Base-by-base conservation (phyloP, 2,888 invertebrate species). In the Dilophus febrilis region DNA sequence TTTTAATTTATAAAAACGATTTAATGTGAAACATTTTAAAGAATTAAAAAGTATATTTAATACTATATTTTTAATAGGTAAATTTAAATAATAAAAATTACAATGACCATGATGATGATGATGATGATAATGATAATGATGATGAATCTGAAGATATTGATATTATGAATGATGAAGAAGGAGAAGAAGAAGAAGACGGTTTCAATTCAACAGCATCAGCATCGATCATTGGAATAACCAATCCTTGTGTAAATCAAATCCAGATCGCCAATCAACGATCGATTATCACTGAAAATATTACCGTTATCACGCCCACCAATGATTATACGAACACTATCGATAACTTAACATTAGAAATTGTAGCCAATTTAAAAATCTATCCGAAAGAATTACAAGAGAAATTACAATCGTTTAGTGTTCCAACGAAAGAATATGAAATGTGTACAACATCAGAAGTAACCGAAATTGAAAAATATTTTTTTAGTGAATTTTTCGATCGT, bases 401-500 rank as follows among this genome's bases (percentile, higher is more conserved):
- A 14, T 45, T 58, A 17, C 48, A 51, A 35, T 53, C 50, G 34
- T 52, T 65, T 39, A 64, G 67, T n/a, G 50, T 59, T 29, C 73
- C 74, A 4, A 51, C 47, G 11, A 47, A 52, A 42, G 71, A 71
- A 53, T 45, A 57, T 22, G 35, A 48, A 12, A 47, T 26, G 45
- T 54, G 28, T n/a, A n/a, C n/a, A n/a, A n/a, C n/a, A n/a, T n/a
- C 51, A 58, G 49, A 49, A 18, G 60, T 72, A 19, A 61, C 60
- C 14, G 66, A 70, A 17, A 57, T 71, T 40, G 73, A 74, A 53
- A 68, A 65, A 52, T 55, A 55, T 44, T 54, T 72, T 29, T 66
- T 70, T 53, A 53, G 56, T 13, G 72, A 74, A 45, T 73, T 70
- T 54, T 73, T 73, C 56, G 65, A 67, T 51, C 66, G 49, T 40